Base-by-base conservation (phyloP, 2,797 vertebrate genomes). In the Pygocentrus nattereri region DNA sequence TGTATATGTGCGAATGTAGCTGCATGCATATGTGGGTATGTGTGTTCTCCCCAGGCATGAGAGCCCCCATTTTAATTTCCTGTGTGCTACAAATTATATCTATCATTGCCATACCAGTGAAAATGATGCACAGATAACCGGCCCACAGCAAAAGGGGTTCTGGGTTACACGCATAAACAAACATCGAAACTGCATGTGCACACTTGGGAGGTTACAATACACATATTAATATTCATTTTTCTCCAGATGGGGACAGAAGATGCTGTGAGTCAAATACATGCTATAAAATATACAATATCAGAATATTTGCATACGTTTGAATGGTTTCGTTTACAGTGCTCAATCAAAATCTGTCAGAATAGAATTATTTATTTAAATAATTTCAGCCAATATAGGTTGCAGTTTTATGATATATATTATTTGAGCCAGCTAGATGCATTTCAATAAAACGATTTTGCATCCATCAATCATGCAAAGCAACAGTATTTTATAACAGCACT, bases 31-130 rank as follows among this genome's bases (percentile, higher is more conserved):
- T 41, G 64, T 34, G 34, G 18, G 13, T 27, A 38, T 27, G 27
- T 23, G 52, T 71, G 82, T 76, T 27, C 62, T 84, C 59, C 47
- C n/a, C 12, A 34, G 78, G 65, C 74, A 76, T 68, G 25, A 52
- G 62, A 58, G 71, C 30, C 38, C 74, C 67, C 25, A 80, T 79
- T 85, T 87, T 85, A 81, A 80, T 85, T 82, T 85, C 78, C 83
- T 76, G 81, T 77, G 19, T 7, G 8, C 27, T 73, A 70, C 75
- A 81, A 85, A 81, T 85, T 41, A 79, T 18, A 83, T 85, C 73
- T 56, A 76, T 81, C 84, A 70, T 79, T 78, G 34, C 23, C 56
- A 64, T 44, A 69, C 12, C 16, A 25, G 78, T 54, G 61, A 71
- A 58, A 76, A 47, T 80, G 76, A 84, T 69, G 50, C 62, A 77